Evolutionary conservation across 2,888 invertebrate genomes (phyloP), one percentile per base, ranked within the genome.

Genomic region (Adelognathus sp.): DNA sequence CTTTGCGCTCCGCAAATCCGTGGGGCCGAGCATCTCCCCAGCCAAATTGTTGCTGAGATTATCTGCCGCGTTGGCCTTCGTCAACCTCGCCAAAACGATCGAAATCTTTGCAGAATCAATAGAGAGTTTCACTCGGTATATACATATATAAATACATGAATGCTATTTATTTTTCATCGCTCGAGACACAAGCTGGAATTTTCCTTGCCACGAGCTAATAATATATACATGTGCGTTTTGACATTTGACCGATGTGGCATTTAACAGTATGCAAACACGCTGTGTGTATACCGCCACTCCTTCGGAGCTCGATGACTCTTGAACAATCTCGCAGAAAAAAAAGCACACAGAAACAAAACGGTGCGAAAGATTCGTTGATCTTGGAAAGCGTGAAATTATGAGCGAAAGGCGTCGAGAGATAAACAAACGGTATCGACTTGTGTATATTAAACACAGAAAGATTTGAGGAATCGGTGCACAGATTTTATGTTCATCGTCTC

Each of bases 181-280:
- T 64, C 24, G 21, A 24, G 24, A 3, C 21, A 24, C 11, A 46
- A 46, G 11, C n/a, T 36, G n/a, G 36, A 36, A 36, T 36, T 36
- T 36, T 36, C 0, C 36, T 36, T 36, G n/a, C n/a, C n/a, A n/a
- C 6, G n/a, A 9, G 36, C 9, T 11, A 36, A 2, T 36, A 6
- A 36, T 36, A 39, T 41, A 27, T 58, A 58, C 11, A 27, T 31
- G 11, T 29, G 75, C 80, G 79, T 82, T 84, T 85, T 83, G 82
- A 80, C 81, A 82, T 82, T 82, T 70, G 79, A 73, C 50, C 41
- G 56, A 39, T 63, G 64, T 18, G 41, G 50, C 50, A 11, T 33
- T 27, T 27, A 60, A 60, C 41, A 31, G 36, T 16, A 18, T 64
- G 61, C 27, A 58, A 21, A 27, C 44, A 44, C 31, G 54, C 56